These are phyloP conservation scores for Drosophila subsilvestris DNA, from an alignment of 2,888 invertebrate species.

Conservation along the genomic window DNA sequence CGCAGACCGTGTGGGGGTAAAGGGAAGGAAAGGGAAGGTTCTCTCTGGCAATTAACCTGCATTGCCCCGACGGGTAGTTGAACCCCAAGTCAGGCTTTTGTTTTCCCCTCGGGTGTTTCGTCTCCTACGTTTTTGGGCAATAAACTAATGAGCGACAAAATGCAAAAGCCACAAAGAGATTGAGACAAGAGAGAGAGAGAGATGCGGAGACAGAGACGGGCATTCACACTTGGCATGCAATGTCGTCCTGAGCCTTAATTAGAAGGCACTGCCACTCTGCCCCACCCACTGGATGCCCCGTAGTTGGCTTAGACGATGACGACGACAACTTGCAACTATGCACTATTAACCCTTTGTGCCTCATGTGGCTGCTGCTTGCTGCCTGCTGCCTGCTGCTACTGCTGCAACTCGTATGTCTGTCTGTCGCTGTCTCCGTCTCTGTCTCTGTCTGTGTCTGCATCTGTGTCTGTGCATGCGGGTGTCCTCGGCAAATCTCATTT, in stretches of 20 bases:
- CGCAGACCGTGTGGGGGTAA: constrained; percentile 33
- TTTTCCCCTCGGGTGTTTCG: constrained; percentile 47
- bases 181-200: constrained; percentile 10
- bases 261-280: constrained; percentile 54
- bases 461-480: constrained; percentile 58
- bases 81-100: constrained; percentile 59
- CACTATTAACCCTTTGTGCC: constrained; percentile 77
- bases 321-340: constrained; percentile 69
- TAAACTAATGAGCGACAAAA: constrained; percentile 80
- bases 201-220: constrained; percentile 11
- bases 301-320: constrained; percentile 53
- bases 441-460: constrained; percentile 15
- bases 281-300: constrained; percentile 35
- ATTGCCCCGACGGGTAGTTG: constrained; percentile 60
- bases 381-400: constrained; percentile 10
- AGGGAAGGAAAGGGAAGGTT: constrained; percentile 34
- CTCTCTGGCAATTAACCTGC: constrained; percentile 74
- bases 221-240: constrained; percentile 72
- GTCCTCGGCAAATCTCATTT: constrained; percentile 78
- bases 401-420: constrained; percentile 16
- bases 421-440: constrained; percentile 15
- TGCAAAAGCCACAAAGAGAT: constrained; percentile 59
- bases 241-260: constrained; percentile 58
- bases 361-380: constrained; percentile 32
- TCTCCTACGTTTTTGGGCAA: constrained; percentile 70